Conservation (phyloP, 1,140 invertebrate genomes). For the Drosophila nannoptera region DNA sequence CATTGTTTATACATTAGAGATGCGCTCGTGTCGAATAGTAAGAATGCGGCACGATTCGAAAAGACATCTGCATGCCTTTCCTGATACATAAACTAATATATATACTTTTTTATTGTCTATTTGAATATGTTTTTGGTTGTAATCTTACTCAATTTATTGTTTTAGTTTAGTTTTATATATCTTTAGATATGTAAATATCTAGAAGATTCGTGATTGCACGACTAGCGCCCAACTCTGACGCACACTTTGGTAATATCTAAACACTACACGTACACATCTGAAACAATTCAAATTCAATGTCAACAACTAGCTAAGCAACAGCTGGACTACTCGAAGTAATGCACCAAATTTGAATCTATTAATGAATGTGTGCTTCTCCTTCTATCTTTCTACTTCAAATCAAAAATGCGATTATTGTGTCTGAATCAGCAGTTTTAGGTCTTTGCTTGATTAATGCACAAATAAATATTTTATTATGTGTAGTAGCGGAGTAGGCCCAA, state of each 20-base stretch:
- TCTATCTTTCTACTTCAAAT: slow-evolving; percentile 5
- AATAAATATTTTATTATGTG: slow-evolving; percentile 14
- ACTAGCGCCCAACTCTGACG: not conserved
- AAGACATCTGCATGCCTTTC: too few species aligned
- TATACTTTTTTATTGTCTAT: too few species aligned
- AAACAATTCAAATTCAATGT: slow-evolving; percentile 46
- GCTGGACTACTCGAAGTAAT: slow-evolving; percentile 13
- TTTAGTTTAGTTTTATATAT: too few species aligned
- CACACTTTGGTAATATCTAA: slow-evolving; percentile 3
- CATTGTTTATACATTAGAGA: not conserved
- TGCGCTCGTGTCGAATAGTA: not conserved
- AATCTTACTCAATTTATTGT: too few species aligned
- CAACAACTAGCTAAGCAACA: slow-evolving; percentile 28
- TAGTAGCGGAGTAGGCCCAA: not conserved
- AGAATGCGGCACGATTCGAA: too few species aligned
- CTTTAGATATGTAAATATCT: too few species aligned
- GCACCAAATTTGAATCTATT: slow-evolving; percentile 40
- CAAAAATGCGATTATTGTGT: slow-evolving; percentile 25
- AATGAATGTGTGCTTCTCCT: not conserved
- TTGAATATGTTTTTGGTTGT: too few species aligned
- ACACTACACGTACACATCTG: slow-evolving; percentile 5
- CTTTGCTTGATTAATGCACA: slow-evolving; percentile 20
- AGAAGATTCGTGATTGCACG: not conserved
- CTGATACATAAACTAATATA: too few species aligned
- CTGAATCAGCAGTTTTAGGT: slow-evolving; percentile 21